Conservation (phyloP, 2,113 vertebrate species). For the Nettapus auritus region DNA sequence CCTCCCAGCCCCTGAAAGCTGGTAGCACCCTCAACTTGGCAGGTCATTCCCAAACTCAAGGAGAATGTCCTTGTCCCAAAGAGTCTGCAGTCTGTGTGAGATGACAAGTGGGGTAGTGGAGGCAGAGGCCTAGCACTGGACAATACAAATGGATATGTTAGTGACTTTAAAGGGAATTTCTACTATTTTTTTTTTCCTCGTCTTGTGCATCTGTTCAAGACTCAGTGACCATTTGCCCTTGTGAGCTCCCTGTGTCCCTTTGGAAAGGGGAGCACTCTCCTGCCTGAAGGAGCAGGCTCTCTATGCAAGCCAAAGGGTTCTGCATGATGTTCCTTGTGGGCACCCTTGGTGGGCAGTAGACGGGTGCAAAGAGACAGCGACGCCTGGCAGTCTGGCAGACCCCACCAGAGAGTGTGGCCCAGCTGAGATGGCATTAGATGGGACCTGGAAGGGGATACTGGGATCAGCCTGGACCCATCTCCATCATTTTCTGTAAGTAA, state of each 20-base stretch:
- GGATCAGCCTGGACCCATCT: not conserved
- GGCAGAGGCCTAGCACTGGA: not conserved
- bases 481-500: not conserved
- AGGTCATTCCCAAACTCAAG: not conserved
- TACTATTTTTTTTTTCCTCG: not conserved
- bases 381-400: not conserved
- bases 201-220: not conserved
- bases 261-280: not conserved
- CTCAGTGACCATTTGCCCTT: not conserved
- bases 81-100: not conserved
- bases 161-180: not conserved
- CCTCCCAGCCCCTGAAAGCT: not conserved
- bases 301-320: not conserved
- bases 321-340: not conserved
- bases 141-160: not conserved
- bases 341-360: not conserved
- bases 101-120: not conserved
- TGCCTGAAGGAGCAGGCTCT: not conserved
- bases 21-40: not conserved
- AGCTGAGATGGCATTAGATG: not conserved
- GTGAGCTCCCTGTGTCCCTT: not conserved
- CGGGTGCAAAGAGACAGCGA: not conserved
- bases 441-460: not conserved
- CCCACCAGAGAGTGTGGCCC: not conserved
- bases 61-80: not conserved